Percentiles rank a stretch among this genome's conserved stretches.
Conservation (phyloP, 2,113 vertebrate genomes). For the Malurus melanocephalus region DNA sequence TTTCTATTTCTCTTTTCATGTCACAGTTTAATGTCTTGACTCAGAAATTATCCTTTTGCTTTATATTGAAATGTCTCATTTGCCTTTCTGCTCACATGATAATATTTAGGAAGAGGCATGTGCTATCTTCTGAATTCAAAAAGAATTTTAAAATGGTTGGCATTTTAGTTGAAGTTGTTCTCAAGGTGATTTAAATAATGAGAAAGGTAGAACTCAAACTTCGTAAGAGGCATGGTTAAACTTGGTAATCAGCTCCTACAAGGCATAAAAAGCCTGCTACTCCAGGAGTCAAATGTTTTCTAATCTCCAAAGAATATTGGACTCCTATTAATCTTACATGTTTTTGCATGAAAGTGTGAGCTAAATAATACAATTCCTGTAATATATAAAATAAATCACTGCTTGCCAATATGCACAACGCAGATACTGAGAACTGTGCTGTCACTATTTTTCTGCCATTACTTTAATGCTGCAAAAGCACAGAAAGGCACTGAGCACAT, state of each 20-base stretch:
- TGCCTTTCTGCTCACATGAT: not conserved
- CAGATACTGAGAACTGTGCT: not conserved
- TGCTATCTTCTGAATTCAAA: not conserved
- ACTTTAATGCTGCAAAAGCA: not conserved
- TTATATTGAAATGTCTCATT: not conserved
- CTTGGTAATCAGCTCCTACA: not conserved
- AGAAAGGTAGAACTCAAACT: not conserved
- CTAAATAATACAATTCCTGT: not conserved
- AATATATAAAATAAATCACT: not conserved
- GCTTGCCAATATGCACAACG: not conserved
- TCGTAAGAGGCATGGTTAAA: not conserved
- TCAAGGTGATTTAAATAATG: not conserved
- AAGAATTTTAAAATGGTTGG: not conserved
- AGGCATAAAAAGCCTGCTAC: not conserved
- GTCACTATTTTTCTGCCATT: not conserved
- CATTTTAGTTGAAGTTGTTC: not conserved
- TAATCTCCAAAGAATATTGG: not conserved
- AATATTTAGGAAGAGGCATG: not conserved
- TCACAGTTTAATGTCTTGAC: not conserved
- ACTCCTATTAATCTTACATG: not conserved
- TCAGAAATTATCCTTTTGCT: not conserved
- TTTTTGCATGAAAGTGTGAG: not conserved
- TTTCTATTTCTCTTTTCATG: not conserved
- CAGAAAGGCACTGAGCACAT: not conserved
- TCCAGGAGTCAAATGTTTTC: not conserved